Evolutionary conservation across 2,888 invertebrate species (phyloP), one percentile per base, ranked within the genome.

Genomic region (Acholoe squamosa): DNA sequence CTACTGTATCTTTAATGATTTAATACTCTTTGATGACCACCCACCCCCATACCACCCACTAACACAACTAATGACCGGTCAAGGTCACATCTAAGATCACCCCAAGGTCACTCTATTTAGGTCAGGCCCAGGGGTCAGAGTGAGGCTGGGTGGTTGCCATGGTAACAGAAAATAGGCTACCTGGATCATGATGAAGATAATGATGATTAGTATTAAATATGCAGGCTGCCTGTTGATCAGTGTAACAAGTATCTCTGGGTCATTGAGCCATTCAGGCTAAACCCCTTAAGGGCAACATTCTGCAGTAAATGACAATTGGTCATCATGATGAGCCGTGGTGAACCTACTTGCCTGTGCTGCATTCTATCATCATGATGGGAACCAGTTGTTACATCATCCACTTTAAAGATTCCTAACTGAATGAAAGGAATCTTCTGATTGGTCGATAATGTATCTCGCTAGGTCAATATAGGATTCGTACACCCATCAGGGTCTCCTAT

Each of bases 151-250:
- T 28, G 84, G 86, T 86, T 25, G 54, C 86, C 25, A 86, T 86
- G 56, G 86, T n/a, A 22, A 86, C 84, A 34, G 22, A n/a, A n/a
- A 84, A n/a, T 1, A 28, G 10, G 43, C 25, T 34, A 16, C 52
- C 84, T 19, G 43, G 19, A n/a, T n/a, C n/a, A n/a, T 84, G 22
- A 84, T 1, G 25, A 51, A 25, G 33, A n/a, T 86, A 86, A 86
- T 86, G 86, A 54, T 86, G 86, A 86, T 86, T 1, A 86, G 56
- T 31, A 86, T 86, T 86, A 86, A 86, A 86, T 86, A 86, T 86
- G 52, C 86, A 86, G 86, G 54, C 25, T 0, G 86, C 54, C 86
- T 86, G 86, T 86, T 86, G 86, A 86, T 86, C 86, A 86, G 31
- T n/a, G 54, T 86, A 54, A 86, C 54, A 34, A 43, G 80, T 80